Conservation (phyloP, 2,888 invertebrate genomes). For the Catocala nupta region DNA sequence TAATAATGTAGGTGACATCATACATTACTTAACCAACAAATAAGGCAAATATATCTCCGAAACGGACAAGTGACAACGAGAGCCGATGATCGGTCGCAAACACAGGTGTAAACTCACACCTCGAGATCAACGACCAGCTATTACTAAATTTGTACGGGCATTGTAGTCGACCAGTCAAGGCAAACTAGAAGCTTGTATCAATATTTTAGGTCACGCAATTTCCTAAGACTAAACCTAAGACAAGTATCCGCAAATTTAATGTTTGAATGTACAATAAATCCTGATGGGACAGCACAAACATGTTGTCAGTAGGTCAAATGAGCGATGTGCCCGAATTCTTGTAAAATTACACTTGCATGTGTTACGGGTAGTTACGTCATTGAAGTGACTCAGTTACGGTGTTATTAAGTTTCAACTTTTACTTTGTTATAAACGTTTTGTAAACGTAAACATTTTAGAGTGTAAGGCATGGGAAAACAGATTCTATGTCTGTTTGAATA, state of each 20-base stretch:
- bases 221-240: slow-evolving; percentile 26
- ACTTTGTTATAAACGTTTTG: neutral
- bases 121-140: too few relatives aligned
- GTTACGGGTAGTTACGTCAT: slow-evolving; percentile 13
- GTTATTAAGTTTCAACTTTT: neutral
- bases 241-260: slow-evolving; percentile 37
- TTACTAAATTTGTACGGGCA: neutral
- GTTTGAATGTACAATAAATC: slow-evolving; percentile 29
- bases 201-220: slow-evolving; percentile 40
- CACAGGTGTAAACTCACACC: too few relatives aligned
- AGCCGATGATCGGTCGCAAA: too few relatives aligned
- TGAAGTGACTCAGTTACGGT: neutral
- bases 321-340: slow-evolving; percentile 6
- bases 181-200: slow-evolving; percentile 22
- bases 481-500: too few relatives aligned
- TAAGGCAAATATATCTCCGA: too few relatives aligned
- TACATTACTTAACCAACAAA: too few relatives aligned
- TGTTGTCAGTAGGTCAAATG: slow-evolving; percentile 37
- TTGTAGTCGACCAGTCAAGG: slow-evolving; percentile 22
- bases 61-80: too few relatives aligned
- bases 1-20: too few relatives aligned
- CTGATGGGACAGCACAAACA: slow-evolving; percentile 28
- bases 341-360: slow-evolving; percentile 1
- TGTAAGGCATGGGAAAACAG: too few relatives aligned
- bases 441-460: neutral